phyloP scores from a whole-genome alignment of 1,140 invertebrate genomes.

The Lepidotrigona ventralis region DNA sequence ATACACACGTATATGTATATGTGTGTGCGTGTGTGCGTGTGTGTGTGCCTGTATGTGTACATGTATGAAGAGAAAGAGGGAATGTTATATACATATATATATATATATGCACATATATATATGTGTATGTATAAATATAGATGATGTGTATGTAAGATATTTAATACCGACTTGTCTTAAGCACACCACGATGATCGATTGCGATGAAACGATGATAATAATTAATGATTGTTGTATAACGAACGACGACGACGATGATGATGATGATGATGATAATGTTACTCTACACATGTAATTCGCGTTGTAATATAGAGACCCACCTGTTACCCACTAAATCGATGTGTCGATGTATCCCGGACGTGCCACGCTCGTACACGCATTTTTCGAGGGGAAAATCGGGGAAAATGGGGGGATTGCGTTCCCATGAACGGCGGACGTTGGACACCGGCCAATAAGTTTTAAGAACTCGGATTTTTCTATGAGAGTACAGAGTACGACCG shows the following conservation, averaged over 20 bases:
- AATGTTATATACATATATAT: too few relatives aligned
- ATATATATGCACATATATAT: constrained; percentile 71
- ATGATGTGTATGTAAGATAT: constrained; percentile 78
- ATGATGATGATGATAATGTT: constrained; percentile 53
- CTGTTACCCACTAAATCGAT: constrained; percentile 75
- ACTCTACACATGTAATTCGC: constrained; percentile 69
- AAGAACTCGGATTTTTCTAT: constrained; percentile 55
- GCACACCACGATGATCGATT: constrained; percentile 67
- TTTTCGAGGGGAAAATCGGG: neutral
- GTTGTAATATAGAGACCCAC: constrained; percentile 75
- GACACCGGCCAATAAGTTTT: constrained; percentile 29
- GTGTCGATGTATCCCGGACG: constrained; percentile 75
- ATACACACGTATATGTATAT: constrained; percentile 34
- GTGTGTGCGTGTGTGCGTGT: too few relatives aligned
- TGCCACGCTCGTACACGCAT: constrained; percentile 62
- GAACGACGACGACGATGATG: constrained; percentile 56
- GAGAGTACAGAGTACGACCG: constrained; percentile 4
- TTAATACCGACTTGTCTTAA: constrained; percentile 75
- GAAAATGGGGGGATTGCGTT: neutral
- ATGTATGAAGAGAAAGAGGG: too few relatives aligned
- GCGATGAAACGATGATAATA: constrained; percentile 68
- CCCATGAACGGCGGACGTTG: constrained; percentile 30
- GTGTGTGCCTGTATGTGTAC: too few relatives aligned
- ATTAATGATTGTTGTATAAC: constrained; percentile 66
- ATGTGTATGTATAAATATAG: constrained; percentile 66